Conservation (phyloP, 2,113 vertebrate genomes). For the Protobothrops flavoviridis region DNA sequence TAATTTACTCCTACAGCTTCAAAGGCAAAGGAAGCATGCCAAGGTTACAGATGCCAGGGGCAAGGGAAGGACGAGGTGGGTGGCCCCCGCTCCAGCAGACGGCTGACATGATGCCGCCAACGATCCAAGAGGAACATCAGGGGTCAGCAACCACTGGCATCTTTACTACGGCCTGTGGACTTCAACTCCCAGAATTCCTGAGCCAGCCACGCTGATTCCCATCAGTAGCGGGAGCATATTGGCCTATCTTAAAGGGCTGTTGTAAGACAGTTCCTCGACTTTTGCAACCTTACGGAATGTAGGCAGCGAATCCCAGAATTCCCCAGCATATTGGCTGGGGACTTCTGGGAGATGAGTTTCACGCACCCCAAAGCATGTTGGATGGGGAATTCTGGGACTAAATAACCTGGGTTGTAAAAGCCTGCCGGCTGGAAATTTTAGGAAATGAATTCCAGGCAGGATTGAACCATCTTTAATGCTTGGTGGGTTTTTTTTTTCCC, state of each 20-base stretch:
- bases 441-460: neutral
- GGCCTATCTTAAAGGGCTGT: neutral
- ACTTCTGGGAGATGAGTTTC: neutral
- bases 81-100: neutral
- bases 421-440: neutral
- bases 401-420: too few species aligned
- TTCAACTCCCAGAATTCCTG: neutral
- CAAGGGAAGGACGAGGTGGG: neutral
- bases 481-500: too few species aligned
- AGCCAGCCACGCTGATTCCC: neutral
- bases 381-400: neutral
- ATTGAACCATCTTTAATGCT: too few species aligned
- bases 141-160: too few species aligned
- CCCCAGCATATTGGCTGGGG: neutral
- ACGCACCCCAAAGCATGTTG: too few species aligned
- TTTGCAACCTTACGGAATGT: neutral
- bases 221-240: neutral
- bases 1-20: neutral
- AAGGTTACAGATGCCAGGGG: neutral
- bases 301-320: neutral
- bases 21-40: neutral
- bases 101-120: neutral
- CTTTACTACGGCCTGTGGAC: neutral
- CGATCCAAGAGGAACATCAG: neutral
- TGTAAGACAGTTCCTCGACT: neutral